Evolutionary conservation across 35 echinoderm and acorn worm species (phyloP).

Genomic region (Patiria miniata): DNA sequence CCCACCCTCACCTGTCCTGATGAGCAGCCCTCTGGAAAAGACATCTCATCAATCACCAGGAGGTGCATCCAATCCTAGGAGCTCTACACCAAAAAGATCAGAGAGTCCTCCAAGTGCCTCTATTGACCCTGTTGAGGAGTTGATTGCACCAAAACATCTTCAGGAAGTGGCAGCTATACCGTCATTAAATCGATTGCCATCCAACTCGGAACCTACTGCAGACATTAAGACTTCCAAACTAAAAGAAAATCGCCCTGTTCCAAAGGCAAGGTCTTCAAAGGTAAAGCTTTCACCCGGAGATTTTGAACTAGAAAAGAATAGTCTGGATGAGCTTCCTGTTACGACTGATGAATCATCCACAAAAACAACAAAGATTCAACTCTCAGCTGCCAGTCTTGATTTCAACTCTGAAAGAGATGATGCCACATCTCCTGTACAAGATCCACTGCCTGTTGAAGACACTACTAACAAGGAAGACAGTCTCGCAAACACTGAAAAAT

Average conservation of each 20-base stretch:
- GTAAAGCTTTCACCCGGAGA: conserved; percentile 2
- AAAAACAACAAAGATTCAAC: not conserved
- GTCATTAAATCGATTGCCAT: not conserved
- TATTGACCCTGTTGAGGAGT: not conserved
- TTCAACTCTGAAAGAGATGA: not conserved
- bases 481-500: not conserved
- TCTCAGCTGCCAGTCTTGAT: not conserved
- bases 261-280: not conserved
- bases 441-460: not conserved
- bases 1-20: not conserved
- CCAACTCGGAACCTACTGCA: not conserved
- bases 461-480: not conserved
- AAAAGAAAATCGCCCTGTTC: not conserved
- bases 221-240: not conserved
- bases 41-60: not conserved
- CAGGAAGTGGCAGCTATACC: not conserved
- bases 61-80: not conserved
- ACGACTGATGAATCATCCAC: not conserved
- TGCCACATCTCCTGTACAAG: not conserved
- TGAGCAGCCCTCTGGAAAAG: not conserved
- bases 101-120: not conserved
- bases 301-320: not conserved
- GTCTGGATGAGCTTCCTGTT: not conserved
- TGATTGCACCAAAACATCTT: not conserved
- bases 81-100: conserved; percentile 11